These are phyloP conservation scores for Gallinago paraguaiae DNA, from an alignment of 2,113 vertebrate genomes.

Conservation along the genomic window DNA sequence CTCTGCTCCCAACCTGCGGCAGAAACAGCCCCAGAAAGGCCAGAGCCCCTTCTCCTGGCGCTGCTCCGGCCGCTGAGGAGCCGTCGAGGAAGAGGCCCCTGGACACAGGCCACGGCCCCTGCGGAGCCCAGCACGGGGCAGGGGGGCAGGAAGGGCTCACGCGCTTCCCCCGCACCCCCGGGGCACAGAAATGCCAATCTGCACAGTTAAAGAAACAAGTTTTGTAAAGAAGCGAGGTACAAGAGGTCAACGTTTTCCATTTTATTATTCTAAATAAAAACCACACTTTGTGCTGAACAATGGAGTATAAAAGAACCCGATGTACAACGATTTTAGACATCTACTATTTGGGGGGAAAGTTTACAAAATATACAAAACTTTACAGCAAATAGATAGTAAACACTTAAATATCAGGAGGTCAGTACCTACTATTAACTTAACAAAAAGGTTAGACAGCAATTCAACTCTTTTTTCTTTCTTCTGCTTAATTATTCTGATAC, in stretches of 20 bases:
- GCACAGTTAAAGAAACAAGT: accelerated
- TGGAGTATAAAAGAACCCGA: slow-evolving; percentile 84
- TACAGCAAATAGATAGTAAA: slow-evolving; percentile 85
- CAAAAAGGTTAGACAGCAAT: slow-evolving; percentile 70
- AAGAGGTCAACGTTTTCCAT: slow-evolving; percentile 42
- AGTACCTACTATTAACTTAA: slow-evolving; percentile 80
- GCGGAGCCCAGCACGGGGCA: not conserved
- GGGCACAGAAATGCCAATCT: not conserved
- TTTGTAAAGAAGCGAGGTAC: not conserved
- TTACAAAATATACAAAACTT: slow-evolving; percentile 88
- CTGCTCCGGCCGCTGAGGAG: not conserved
- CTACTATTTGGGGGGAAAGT: slow-evolving; percentile 68
- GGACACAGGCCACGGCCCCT: accelerated
- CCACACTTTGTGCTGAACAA: slow-evolving; percentile 81
- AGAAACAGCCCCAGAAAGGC: no score
- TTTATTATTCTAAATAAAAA: slow-evolving; percentile 88
- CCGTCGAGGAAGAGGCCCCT: not conserved
- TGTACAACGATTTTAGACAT: slow-evolving; percentile 80
- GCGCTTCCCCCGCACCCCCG: not conserved
- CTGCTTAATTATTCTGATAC: not conserved
- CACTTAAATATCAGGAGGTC: slow-evolving; percentile 84
- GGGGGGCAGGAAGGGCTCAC: not conserved
- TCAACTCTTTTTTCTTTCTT: slow-evolving; percentile 11
- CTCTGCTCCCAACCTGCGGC: not conserved
- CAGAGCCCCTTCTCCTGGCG: accelerated